Conservation (phyloP, 1,140 invertebrate species). For the Drosophila obscura region DNA sequence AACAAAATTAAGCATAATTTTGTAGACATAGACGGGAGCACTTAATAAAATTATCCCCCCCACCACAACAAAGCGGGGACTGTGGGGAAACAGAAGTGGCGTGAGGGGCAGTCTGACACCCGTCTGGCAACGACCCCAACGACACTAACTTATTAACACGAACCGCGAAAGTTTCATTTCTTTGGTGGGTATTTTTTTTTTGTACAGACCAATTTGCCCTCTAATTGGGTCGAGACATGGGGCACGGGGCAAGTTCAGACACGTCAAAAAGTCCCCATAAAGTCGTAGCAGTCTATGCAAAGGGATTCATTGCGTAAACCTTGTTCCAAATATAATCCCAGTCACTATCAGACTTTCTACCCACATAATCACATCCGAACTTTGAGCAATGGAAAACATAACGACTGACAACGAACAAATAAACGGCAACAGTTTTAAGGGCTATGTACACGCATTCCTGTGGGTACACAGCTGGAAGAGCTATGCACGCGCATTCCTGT, state of each 20-base stretch:
- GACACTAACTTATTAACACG: constrained; percentile 45
- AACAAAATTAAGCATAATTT: constrained; percentile 46
- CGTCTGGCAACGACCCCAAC: constrained; percentile 32
- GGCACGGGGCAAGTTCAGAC: constrained; percentile 2
- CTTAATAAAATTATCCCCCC: constrained; percentile 33
- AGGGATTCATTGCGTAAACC: too few relatives aligned
- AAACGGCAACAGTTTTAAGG: too few relatives aligned
- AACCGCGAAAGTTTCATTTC: constrained; percentile 25
- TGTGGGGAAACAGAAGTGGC: not conserved
- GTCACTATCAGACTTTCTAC: constrained; percentile 17
- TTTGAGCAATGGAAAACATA: constrained; percentile 24
- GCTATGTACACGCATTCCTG: too few relatives aligned
- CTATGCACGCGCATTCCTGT: constrained; percentile 61
- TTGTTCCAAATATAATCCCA: constrained; percentile 17
- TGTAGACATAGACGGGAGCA: constrained; percentile 11
- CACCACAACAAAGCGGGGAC: too few relatives aligned
- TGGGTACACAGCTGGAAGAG: not conserved
- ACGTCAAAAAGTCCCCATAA: too few relatives aligned
- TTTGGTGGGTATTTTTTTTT: constrained; percentile 1
- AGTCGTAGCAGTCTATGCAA: too few relatives aligned
- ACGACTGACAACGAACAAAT: constrained; percentile 11
- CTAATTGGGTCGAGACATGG: constrained; percentile 50
- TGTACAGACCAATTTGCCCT: constrained; percentile 22
- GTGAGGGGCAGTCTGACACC: not conserved
- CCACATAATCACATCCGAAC: constrained; percentile 15